Evolutionary conservation across 2,113 vertebrate genomes (phyloP), one percentile per base, ranked within the genome.

Genomic region (Pholis gunnellus): DNA sequence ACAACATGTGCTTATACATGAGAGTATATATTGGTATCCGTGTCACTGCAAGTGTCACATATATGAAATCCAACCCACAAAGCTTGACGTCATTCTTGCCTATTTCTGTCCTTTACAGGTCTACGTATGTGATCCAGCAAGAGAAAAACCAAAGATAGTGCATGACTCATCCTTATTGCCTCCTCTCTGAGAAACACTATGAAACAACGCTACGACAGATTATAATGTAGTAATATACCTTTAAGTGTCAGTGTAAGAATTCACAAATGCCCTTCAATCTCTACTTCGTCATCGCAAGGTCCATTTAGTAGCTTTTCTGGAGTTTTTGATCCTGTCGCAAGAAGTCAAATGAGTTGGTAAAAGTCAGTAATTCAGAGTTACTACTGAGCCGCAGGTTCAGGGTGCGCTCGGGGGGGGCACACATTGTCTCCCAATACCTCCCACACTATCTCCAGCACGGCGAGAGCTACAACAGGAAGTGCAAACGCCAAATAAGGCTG

Each of bases 351-450:
- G 11, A 54, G 29, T 31, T 31, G 27, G 56, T 15, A 17, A 34
- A 15, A 59, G 27, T 15, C 50, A 22, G 20, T n/a, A 9, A 27
- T 15, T 59, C 42, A 25, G 5, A 50, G 5, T 36, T 69, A 52
- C 20, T 4, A 44, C 34, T 22, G 42, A 71, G 75, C 60, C 46
- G 1, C 71, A 46, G 89, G 86, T 82, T 81, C 76, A 79, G 38
- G 73, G 48, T 67, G 72, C 27, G 38, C 14, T n/a, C 2, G 1
- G 67, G n/a, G 75, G 79, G 81, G 85, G 2, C 88, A 81, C 89
- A 88, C 70, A 75, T 83, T 87, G 83, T 88, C 88, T 81, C 91
- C 77, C 68, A 82, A 82, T 74, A 36, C 85, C 77, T 89, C 85
- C 87, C 71, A 89, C 83, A 72, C 61, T 0, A 46, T 72, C 81